Conservation (phyloP, 2,888 invertebrate species). For the Orthosia cruda region DNA sequence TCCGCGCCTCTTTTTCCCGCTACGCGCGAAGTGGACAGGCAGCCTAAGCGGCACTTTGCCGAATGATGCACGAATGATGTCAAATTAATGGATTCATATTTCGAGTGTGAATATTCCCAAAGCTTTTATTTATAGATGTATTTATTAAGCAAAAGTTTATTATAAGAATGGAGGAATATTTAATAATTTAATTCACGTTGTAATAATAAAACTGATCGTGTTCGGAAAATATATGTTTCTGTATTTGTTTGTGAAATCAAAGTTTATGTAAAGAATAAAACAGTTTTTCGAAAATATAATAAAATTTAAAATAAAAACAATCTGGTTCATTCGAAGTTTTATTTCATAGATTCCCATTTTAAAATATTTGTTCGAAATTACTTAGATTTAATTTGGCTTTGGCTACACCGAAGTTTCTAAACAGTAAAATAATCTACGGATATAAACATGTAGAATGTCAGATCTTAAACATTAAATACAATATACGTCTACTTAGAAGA, state of each 20-base stretch:
- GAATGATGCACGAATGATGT: constrained; percentile 10
- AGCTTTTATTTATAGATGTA: constrained; percentile 69
- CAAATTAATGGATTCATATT: constrained; percentile 39
- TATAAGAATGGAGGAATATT: constrained; percentile 31
- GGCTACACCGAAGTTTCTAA: constrained; percentile 70
- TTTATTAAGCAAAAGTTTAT: constrained; percentile 55
- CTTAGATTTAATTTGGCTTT: constrained; percentile 75
- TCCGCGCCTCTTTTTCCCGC: no score
- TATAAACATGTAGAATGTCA: constrained; percentile 53
- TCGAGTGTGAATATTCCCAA: constrained; percentile 66
- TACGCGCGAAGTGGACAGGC: no score
- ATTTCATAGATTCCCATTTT: constrained; percentile 60
- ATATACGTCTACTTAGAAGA: constrained; percentile 52
- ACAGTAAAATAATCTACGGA: constrained; percentile 48
- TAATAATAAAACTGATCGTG: constrained; percentile 2
- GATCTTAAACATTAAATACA: constrained; percentile 59
- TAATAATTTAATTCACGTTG: constrained; percentile 29
- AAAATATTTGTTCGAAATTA: constrained; percentile 63
- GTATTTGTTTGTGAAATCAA: constrained; percentile 39
- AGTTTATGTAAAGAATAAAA: constrained; percentile 41
- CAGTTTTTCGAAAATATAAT: constrained; percentile 38
- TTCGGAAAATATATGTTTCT: constrained; percentile 5
- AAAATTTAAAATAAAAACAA: constrained; percentile 53
- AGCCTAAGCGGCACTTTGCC: no score
- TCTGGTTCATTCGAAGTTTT: constrained; percentile 62